Conservation (phyloP, 2,888 invertebrate species). For the Patella pellucida region DNA sequence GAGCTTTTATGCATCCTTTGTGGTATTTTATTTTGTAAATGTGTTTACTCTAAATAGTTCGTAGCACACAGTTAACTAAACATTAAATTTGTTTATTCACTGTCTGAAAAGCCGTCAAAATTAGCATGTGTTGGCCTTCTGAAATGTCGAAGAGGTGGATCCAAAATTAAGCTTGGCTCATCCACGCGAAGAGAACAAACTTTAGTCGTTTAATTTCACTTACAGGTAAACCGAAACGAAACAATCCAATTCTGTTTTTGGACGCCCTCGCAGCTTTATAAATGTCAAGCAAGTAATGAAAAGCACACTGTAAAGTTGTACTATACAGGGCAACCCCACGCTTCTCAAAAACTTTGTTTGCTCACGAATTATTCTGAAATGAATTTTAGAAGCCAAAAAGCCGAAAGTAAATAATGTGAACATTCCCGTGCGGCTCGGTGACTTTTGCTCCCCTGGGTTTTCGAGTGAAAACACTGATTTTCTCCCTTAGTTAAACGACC, state of each 20-base stretch:
- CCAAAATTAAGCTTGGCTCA: slow-evolving; percentile 1
- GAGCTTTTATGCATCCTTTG: too few relatives aligned
- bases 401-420: slow-evolving; percentile 19
- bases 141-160: slow-evolving; percentile 10
- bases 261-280: slow-evolving; percentile 11
- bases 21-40: too few relatives aligned
- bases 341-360: slow-evolving; percentile 10
- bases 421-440: slow-evolving; percentile 17
- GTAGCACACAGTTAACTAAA: not conserved
- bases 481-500: slow-evolving; percentile 15
- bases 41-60: too few relatives aligned
- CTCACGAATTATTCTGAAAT: slow-evolving; percentile 17
- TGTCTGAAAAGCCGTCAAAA: slow-evolving; percentile 1
- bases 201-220: slow-evolving; percentile 9
- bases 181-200: not conserved
- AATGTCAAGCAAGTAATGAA: not conserved
- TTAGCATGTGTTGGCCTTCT: not conserved
- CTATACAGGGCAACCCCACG: slow-evolving; percentile 6
- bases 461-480: slow-evolving; percentile 17
- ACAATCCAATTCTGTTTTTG: slow-evolving; percentile 7
- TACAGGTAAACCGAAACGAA: not conserved
- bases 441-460: slow-evolving; percentile 19
- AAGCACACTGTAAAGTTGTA: slow-evolving; percentile 11
- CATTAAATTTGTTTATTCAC: not conserved
- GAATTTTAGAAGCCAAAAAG: slow-evolving; percentile 27